Percentiles rank a stretch among this genome's conserved stretches.
Evolutionary conservation across 2,797 vertebrate genomes (phyloP).

Genomic region (Onychomys torridus): DNA sequence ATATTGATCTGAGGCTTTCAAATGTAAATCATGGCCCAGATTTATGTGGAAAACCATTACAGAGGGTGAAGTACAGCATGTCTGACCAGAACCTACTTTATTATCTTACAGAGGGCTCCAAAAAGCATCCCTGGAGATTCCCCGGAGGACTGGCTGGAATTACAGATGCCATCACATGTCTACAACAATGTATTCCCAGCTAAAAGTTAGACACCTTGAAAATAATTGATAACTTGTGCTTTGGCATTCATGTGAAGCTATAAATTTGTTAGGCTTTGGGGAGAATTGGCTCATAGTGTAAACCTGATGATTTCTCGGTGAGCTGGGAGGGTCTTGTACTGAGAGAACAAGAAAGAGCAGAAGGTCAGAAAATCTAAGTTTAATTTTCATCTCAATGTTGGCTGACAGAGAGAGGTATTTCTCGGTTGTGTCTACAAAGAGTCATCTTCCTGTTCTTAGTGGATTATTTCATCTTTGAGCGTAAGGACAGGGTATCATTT

Average conservation of each 20-base stretch:
- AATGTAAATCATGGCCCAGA: conserved; percentile 82
- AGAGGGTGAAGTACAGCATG: conserved; percentile 69
- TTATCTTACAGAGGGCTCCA: conserved; percentile 76
- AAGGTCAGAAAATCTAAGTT: conserved; percentile 80
- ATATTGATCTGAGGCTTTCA: conserved; percentile 84
- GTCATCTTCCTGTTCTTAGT: conserved; percentile 1
- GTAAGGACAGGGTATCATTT: neutral
- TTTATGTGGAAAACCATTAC: conserved; percentile 81
- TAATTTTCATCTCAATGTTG: conserved; percentile 74
- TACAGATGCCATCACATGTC: conserved; percentile 78
- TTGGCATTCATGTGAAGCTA: conserved; percentile 76
- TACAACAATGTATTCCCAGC: conserved; percentile 66
- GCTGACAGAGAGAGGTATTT: conserved; percentile 54
- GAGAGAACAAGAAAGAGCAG: conserved; percentile 72
- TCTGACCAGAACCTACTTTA: conserved; percentile 76
- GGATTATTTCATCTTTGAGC: neutral
- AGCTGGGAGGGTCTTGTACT: conserved; percentile 72
- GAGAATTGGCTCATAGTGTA: conserved; percentile 79
- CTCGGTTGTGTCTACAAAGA: conserved; percentile 3
- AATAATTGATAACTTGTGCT: conserved; percentile 84
- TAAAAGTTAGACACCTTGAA: conserved; percentile 80
- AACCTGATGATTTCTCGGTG: conserved; percentile 84
- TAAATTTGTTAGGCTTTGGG: conserved; percentile 83
- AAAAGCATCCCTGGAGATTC: conserved; percentile 75
- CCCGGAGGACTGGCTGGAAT: conserved; percentile 76